Evolutionary conservation across 2,797 vertebrate genomes (phyloP).

Genomic region (Crocidura indochinensis): DNA sequence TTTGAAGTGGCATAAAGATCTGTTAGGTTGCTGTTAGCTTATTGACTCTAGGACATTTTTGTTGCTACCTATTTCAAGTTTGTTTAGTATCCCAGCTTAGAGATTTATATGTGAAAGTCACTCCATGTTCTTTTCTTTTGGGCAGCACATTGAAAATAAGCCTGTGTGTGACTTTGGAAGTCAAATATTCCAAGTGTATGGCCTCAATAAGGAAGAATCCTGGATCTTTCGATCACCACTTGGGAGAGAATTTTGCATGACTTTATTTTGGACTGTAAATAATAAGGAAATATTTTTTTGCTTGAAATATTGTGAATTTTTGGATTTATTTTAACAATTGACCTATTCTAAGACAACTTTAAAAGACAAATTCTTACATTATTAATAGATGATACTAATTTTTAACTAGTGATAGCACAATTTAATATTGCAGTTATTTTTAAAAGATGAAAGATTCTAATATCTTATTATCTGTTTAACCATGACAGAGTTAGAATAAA

Average conservation of each 20-base stretch:
- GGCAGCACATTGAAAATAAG: background rate
- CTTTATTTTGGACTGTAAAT: background rate
- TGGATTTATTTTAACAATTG: slow-evolving; percentile 23
- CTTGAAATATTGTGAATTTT: slow-evolving; percentile 24
- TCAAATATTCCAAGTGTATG: background rate
- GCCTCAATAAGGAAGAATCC: background rate
- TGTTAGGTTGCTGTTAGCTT: background rate
- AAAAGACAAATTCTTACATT: slow-evolving; percentile 56
- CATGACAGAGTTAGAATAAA: slow-evolving; percentile 21
- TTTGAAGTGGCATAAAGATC: too few relatives aligned
- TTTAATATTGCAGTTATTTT: slow-evolving; percentile 41
- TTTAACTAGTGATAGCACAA: slow-evolving; percentile 48
- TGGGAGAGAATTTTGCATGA: background rate
- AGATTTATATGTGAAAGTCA: background rate
- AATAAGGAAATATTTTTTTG: slow-evolving; percentile 49
- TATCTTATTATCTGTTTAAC: slow-evolving; percentile 60
- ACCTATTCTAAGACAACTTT: background rate
- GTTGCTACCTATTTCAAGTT: background rate
- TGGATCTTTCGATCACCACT: background rate
- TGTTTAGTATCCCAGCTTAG: slow-evolving; percentile 8
- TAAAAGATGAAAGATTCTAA: slow-evolving; percentile 47
- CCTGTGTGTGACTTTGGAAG: background rate
- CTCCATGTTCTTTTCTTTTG: background rate
- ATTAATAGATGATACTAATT: slow-evolving; percentile 48
- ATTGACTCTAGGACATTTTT: background rate